phyloP scores from a whole-genome alignment of 2,797 vertebrate genomes.

The Notamacropus eugenii region DNA sequence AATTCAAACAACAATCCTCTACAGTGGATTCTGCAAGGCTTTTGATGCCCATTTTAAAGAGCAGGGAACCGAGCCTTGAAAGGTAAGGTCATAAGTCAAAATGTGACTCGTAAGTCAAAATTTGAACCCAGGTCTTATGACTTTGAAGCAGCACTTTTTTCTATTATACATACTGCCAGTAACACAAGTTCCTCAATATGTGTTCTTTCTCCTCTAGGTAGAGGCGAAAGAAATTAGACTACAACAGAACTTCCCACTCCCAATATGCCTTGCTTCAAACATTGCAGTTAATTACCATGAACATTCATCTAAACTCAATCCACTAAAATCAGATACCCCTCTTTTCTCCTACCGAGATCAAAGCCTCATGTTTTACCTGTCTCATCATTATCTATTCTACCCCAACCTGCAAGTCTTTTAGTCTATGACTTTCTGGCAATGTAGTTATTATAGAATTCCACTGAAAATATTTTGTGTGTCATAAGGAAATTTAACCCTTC shows the following conservation, averaged over 20 bases:
- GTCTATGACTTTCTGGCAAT: background rate
- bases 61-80: background rate
- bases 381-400: background rate
- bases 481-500: background rate
- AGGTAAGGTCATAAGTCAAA: background rate
- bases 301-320: background rate
- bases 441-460: constrained; percentile 4
- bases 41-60: background rate
- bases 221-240: background rate
- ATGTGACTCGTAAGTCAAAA: background rate
- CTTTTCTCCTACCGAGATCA: background rate
- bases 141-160: background rate
- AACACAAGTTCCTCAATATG: background rate
- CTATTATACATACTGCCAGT: background rate
- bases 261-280: background rate
- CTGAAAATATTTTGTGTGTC: constrained; percentile 27
- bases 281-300: background rate
- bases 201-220: background rate
- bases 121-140: background rate
- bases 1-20: background rate
- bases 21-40: background rate
- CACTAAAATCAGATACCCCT: background rate
- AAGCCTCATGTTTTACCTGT: background rate
- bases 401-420: background rate
- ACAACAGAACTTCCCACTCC: background rate